These are phyloP conservation scores for Tillus elongatus DNA, from an alignment of 2,888 invertebrate species.

Conservation along the genomic window DNA sequence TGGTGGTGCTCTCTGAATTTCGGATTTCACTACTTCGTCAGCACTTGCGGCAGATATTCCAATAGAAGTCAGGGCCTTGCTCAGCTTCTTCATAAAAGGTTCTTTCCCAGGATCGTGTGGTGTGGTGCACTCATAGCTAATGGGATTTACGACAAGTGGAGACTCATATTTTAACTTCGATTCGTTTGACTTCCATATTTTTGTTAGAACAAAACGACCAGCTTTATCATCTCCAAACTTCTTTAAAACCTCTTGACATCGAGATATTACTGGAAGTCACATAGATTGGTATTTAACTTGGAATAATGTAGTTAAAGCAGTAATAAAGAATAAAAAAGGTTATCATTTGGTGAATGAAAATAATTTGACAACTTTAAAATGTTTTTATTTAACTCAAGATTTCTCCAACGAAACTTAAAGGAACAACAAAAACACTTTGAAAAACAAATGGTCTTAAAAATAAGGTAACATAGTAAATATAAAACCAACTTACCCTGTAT, in stretches of 20 bases:
- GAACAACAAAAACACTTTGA: no score
- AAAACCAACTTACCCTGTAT: conserved; percentile 3
- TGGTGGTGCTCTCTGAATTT: background rate
- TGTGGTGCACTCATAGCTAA: background rate
- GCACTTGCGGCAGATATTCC: background rate
- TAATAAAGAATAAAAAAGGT: background rate
- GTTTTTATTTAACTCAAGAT: no score
- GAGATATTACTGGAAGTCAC: conserved; percentile 2
- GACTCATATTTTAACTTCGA: no score
- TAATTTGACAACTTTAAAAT: background rate
- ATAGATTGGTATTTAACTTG: background rate
- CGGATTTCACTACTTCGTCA: background rate
- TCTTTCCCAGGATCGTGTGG: no score
- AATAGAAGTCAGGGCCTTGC: background rate
- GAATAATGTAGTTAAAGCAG: background rate
- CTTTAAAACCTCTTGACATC: background rate
- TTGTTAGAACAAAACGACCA: background rate
- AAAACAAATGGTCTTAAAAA: background rate
- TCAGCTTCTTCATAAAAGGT: no score
- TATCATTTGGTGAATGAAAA: background rate
- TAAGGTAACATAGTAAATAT: background rate
- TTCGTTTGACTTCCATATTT: no score
- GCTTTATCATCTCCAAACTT: background rate
- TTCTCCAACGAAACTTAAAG: no score
- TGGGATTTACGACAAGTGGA: background rate